phyloP scores from a whole-genome alignment of 2,797 vertebrate species.

The Pseudocheirus occidentalis region DNA sequence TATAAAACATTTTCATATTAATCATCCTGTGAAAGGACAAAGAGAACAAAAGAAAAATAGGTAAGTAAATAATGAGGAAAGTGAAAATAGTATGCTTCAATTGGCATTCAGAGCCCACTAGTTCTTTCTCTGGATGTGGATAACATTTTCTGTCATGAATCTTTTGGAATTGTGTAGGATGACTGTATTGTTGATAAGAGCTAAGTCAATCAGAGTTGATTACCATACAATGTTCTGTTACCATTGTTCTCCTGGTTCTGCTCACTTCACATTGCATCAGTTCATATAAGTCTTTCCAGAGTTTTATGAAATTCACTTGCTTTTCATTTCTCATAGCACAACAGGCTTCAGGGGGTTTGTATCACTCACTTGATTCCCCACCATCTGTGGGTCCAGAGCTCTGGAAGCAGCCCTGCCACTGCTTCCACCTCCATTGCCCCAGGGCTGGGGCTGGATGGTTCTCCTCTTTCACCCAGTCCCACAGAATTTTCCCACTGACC shows the following conservation, averaged over 20 bases:
- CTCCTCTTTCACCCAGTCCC: too few species aligned
- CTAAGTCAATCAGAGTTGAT: neutral
- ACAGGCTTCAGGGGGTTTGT: too few species aligned
- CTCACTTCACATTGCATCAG: neutral
- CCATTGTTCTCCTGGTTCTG: neutral
- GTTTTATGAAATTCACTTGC: too few species aligned
- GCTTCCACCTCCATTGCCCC: too few species aligned
- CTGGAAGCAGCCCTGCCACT: too few species aligned
- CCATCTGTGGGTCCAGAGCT: too few species aligned
- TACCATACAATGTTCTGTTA: neutral
- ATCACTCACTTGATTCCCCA: too few species aligned
- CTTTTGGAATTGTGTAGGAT: neutral
- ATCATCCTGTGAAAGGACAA: neutral
- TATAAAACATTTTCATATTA: neutral
- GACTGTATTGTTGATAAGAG: neutral
- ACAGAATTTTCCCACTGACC: too few species aligned
- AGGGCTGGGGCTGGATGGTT: too few species aligned
- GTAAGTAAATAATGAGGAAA: neutral
- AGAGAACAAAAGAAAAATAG: neutral
- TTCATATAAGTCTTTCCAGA: neutral
- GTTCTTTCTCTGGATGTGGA: neutral
- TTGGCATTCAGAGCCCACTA: neutral
- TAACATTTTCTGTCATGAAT: neutral
- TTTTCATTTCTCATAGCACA: too few species aligned
- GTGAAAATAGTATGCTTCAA: neutral